A percentile compares a stretch with the other conserved stretches of the same genome.
phyloP scores from a whole-genome alignment of 2,888 invertebrate species.

The Caenorhabditis panamensis region DNA sequence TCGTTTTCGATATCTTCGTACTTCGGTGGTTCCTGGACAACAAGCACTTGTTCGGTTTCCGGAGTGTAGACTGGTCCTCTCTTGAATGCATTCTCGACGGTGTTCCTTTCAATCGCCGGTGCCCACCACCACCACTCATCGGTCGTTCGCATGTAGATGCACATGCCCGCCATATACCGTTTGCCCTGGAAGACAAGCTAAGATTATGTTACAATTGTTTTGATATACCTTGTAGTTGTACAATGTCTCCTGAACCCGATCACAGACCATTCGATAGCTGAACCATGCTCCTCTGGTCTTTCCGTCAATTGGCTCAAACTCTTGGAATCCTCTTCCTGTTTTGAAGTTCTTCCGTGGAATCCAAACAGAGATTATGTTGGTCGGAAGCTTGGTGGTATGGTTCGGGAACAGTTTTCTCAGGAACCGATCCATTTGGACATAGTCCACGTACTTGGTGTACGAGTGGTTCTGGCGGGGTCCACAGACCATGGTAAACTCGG shows the following conservation, averaged over 20 bases:
- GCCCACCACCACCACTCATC: not conserved
- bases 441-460: constrained; percentile 1
- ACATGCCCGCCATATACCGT: not conserved
- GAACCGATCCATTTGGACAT: not conserved
- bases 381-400: not conserved
- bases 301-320: constrained; percentile 17
- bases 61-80: not conserved
- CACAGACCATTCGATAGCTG: constrained; percentile 19
- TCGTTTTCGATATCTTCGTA: not conserved
- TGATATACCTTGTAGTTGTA: not conserved
- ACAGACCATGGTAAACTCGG: constrained; percentile 7
- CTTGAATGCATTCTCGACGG: not conserved
- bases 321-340: constrained; percentile 6
- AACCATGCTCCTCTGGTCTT: not conserved
- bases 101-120: not conserved
- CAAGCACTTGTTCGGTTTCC: not conserved
- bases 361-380: constrained; percentile 8
- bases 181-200: not conserved
- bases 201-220: not conserved
- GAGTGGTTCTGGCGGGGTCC: not conserved
- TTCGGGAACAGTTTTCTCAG: constrained; percentile 7
- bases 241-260: constrained; percentile 8
- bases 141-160: not conserved
- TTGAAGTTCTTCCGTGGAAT: constrained; percentile 12
- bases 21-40: not conserved